Evolutionary conservation across 1,140 invertebrate species (phyloP).

Genomic region (Drosophila serrata): DNA sequence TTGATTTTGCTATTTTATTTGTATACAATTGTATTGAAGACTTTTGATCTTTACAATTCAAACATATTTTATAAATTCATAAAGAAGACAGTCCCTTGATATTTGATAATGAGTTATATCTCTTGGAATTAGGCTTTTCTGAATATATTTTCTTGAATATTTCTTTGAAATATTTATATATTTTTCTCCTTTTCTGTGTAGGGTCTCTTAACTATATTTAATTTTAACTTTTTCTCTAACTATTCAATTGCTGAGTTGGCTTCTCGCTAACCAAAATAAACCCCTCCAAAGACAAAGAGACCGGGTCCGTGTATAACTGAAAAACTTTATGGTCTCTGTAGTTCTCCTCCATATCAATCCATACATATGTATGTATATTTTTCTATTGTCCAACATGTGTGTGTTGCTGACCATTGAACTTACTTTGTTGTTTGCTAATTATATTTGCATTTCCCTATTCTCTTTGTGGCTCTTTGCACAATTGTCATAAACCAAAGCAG

Average conservation of each 20-base stretch:
- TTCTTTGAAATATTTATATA: not conserved
- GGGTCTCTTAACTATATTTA: not conserved
- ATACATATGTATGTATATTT: not conserved
- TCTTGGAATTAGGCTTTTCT: not conserved
- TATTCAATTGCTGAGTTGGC: constrained; percentile 13
- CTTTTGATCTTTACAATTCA: not conserved
- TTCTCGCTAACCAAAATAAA: constrained; percentile 26
- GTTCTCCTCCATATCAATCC: not conserved
- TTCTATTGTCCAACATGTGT: constrained; percentile 22
- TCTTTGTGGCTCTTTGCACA: constrained; percentile 45
- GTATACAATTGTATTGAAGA: not conserved
- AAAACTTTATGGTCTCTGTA: constrained; percentile 1
- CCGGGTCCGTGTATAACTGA: constrained; percentile 3
- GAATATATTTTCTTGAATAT: not conserved
- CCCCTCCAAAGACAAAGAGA: constrained; percentile 12
- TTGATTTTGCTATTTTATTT: not conserved
- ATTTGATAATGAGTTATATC: too few species aligned
- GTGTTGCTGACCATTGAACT: constrained; percentile 72
- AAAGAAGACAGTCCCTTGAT: not conserved
- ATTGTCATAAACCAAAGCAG: constrained; percentile 52
- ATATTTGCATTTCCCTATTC: constrained; percentile 67
- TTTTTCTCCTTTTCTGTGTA: not conserved
- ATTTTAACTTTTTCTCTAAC: not conserved
- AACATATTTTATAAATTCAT: not conserved
- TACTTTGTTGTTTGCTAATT: constrained; percentile 69